These are phyloP conservation scores for Chouioia cunea DNA, from an alignment of 2,888 invertebrate genomes.

Conservation along the genomic window DNA sequence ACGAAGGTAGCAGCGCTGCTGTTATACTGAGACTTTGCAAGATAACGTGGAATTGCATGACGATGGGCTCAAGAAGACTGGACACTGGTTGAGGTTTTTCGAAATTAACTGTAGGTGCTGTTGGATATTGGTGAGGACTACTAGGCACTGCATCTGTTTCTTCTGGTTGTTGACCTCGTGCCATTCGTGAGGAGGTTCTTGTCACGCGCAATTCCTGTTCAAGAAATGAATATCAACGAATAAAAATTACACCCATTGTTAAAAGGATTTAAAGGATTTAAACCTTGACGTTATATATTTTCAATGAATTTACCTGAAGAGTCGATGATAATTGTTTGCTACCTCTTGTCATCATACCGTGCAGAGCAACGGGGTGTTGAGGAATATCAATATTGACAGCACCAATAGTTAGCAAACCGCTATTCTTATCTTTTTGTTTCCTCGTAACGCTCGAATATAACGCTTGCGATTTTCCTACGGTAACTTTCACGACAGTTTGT, in stretches of 20 bases:
- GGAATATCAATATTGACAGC: constrained; percentile 95
- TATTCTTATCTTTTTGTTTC: constrained; percentile 82
- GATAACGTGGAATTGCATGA: constrained; percentile 89
- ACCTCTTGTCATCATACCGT: constrained; percentile 97
- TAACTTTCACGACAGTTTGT: constrained; percentile 94
- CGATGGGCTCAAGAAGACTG: constrained; percentile 82
- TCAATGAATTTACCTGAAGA: constrained; percentile 75
- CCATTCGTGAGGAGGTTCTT: constrained; percentile 81
- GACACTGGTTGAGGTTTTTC: constrained; percentile 68
- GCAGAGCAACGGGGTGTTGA: constrained; percentile 96
- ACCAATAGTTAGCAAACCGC: constrained; percentile 87
- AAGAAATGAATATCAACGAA: constrained; percentile 13
- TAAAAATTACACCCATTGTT: background rate
- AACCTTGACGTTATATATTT: constrained; percentile 1
- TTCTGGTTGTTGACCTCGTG: constrained; percentile 76
- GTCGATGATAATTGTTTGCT: constrained; percentile 94
- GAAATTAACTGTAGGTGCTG: constrained; percentile 59
- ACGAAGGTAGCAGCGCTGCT: constrained; percentile 93
- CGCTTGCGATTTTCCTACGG: constrained; percentile 92
- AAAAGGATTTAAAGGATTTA: constrained; percentile 22
- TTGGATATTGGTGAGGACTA: constrained; percentile 65
- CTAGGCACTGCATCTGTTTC: constrained; percentile 66
- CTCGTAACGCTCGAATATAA: constrained; percentile 88
- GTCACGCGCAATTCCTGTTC: constrained; percentile 83
- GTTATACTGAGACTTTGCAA: constrained; percentile 92